Evolutionary conservation across 2,113 vertebrate species (phyloP).

Genomic region (Turdus rufiventris): DNA sequence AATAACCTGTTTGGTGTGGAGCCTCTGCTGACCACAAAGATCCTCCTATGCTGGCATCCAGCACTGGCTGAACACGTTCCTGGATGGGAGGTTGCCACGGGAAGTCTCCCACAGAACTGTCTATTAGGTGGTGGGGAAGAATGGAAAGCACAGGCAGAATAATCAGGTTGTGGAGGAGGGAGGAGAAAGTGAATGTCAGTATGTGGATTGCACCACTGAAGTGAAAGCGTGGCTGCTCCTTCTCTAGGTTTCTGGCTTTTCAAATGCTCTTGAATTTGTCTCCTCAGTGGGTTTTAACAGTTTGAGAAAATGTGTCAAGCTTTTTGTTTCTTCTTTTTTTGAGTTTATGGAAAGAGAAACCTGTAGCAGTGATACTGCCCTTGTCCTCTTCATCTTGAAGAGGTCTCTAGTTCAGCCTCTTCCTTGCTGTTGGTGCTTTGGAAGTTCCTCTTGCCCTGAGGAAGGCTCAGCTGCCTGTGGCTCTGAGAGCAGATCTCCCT

Average conservation of each 20-base stretch:
- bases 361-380: neutral
- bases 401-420: neutral
- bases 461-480: neutral
- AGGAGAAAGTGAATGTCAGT: neutral
- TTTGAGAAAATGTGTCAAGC: neutral
- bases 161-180: neutral
- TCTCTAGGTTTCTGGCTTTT: neutral
- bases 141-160: neutral
- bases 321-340: neutral
- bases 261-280: neutral
- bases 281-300: neutral
- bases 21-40: neutral
- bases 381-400: neutral
- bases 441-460: neutral
- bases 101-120: neutral
- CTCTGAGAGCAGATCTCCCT: neutral
- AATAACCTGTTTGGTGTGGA: neutral
- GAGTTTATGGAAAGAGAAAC: neutral
- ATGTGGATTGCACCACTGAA: neutral
- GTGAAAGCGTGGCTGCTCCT: neutral
- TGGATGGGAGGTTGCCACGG: neutral
- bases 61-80: neutral
- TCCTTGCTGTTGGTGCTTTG: neutral
- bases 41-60: neutral
- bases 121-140: neutral